phyloP scores from a whole-genome alignment of 2,888 invertebrate species.

The Cactoblastis cactorum region DNA sequence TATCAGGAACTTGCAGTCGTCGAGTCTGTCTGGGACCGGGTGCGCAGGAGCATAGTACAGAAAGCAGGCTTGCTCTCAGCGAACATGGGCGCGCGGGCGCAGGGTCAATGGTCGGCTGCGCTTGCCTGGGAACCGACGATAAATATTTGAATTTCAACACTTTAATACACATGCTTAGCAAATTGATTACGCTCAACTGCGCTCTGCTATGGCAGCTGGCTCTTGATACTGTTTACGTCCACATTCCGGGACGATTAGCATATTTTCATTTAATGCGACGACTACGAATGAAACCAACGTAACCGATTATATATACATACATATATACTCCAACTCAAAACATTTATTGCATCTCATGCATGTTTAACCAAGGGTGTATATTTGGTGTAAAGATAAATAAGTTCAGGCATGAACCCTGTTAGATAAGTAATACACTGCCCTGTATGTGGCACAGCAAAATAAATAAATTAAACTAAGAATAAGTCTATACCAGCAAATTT shows the following conservation, averaged over 20 bases:
- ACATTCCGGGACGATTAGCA: constrained; percentile 34
- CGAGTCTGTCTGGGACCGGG: constrained; percentile 43
- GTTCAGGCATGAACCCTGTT: too few species aligned
- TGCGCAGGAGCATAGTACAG: constrained; percentile 46
- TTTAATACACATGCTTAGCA: constrained; percentile 74
- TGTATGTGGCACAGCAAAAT: too few species aligned
- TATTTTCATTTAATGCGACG: not conserved
- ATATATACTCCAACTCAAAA: too few species aligned
- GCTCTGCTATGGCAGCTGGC: constrained; percentile 45
- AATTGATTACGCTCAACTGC: constrained; percentile 60
- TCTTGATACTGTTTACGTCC: constrained; percentile 46
- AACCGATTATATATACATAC: too few species aligned
- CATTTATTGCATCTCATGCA: too few species aligned
- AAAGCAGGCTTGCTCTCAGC: constrained; percentile 57
- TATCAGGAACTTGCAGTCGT: constrained; percentile 41
- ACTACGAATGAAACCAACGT: constrained; percentile 6
- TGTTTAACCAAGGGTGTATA: too few species aligned
- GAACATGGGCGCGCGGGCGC: constrained; percentile 42
- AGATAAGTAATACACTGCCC: too few species aligned
- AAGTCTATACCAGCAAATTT: too few species aligned
- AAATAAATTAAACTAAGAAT: too few species aligned
- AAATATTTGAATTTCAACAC: constrained; percentile 78
- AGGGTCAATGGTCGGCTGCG: constrained; percentile 74
- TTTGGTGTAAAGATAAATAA: too few species aligned
- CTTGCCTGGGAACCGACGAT: constrained; percentile 72